These are phyloP conservation scores for Drosophila phalerata DNA, from an alignment of 2,888 invertebrate genomes.

Conservation along the genomic window DNA sequence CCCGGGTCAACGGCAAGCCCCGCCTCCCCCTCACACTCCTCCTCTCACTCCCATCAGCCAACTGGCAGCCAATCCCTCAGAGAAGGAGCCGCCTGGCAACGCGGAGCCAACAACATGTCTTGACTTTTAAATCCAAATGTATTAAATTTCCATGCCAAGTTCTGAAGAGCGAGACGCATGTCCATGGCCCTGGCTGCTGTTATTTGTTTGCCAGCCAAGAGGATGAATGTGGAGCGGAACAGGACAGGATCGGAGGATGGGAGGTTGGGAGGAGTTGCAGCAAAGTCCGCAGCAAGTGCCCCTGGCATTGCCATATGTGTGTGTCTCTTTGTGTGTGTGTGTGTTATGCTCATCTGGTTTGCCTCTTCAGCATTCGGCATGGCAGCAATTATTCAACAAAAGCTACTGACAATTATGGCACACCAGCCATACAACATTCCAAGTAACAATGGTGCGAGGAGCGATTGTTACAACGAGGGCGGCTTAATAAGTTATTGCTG, in stretches of 20 bases:
- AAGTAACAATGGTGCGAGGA: slow-evolving; percentile 6
- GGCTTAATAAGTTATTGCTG: slow-evolving; percentile 11
- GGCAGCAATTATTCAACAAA: slow-evolving; percentile 81
- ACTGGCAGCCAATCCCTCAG: slow-evolving; percentile 20
- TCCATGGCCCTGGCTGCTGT: slow-evolving; percentile 41
- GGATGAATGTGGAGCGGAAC: slow-evolving; percentile 21
- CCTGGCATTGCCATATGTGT: slow-evolving; percentile 44
- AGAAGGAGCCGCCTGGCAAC: slow-evolving; percentile 57
- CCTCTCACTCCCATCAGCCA: not conserved
- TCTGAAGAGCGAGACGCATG: slow-evolving; percentile 54
- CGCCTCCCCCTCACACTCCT: not conserved
- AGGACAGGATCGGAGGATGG: not conserved
- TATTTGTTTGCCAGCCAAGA: slow-evolving; percentile 48
- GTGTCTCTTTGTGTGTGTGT: slow-evolving; percentile 22
- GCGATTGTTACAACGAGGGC: slow-evolving; percentile 27
- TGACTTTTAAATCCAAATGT: slow-evolving; percentile 80
- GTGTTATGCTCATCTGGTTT: slow-evolving; percentile 58
- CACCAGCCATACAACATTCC: slow-evolving; percentile 66
- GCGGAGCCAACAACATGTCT: slow-evolving; percentile 70
- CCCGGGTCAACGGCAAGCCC: slow-evolving; percentile 56
- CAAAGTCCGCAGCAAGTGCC: slow-evolving; percentile 51
- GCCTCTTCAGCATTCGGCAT: slow-evolving; percentile 70
- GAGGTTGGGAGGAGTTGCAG: slow-evolving; percentile 17
- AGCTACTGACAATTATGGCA: slow-evolving; percentile 80
- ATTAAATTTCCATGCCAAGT: slow-evolving; percentile 75